These are phyloP conservation scores for Mobula hypostoma DNA, from an alignment of 2,113 vertebrate species.

Conservation along the genomic window DNA sequence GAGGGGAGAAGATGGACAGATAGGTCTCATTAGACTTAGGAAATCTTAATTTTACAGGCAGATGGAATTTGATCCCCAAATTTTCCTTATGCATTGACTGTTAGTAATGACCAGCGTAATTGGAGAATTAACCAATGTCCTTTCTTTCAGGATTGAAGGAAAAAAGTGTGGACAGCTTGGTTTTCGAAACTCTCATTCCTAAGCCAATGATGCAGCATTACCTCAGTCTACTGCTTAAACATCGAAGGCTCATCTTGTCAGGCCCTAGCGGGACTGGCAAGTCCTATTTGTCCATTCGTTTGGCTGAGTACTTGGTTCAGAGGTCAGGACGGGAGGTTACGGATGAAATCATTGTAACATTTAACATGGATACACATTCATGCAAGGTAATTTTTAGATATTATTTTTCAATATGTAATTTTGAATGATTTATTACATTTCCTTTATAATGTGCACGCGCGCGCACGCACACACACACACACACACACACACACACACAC, in stretches of 20 bases:
- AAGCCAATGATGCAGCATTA: conserved; percentile 97
- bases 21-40: not conserved
- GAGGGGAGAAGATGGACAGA: too few species aligned
- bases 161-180: conserved; percentile 84
- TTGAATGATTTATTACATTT: not conserved
- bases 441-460: not conserved
- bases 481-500: too few species aligned
- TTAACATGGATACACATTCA: conserved; percentile 92
- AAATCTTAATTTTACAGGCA: not conserved
- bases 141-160: conserved; percentile 71
- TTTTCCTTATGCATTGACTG: not conserved
- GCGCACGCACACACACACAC: too few species aligned
- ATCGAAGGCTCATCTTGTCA: conserved; percentile 81
- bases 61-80: not conserved
- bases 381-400: conserved; percentile 67
- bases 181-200: conserved; percentile 87
- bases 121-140: not conserved
- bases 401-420: not conserved
- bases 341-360: conserved; percentile 70
- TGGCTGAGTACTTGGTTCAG: conserved; percentile 85
- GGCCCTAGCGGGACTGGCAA: conserved; percentile 92
- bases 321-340: conserved; percentile 67
- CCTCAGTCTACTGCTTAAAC: conserved; percentile 85
- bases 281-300: conserved; percentile 79
- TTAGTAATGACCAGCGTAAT: not conserved